These are phyloP conservation scores for Pollicipes pollicipes DNA, from an alignment of 1,140 invertebrate species.

Conservation along the genomic window DNA sequence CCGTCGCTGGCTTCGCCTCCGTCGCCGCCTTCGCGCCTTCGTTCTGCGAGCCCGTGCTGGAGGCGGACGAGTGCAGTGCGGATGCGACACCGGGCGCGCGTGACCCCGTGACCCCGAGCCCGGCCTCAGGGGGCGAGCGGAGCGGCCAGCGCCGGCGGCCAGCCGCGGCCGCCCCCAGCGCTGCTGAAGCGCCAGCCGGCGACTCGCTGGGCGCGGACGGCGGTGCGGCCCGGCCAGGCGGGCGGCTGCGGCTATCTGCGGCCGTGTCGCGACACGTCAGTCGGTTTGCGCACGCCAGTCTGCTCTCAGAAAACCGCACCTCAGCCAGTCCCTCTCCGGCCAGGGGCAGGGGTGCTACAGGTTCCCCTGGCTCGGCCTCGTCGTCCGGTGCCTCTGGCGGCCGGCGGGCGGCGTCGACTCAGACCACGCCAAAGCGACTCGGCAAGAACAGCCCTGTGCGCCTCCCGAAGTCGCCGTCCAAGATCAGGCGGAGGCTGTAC, in stretches of 20 bases:
- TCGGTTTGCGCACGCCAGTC: not conserved
- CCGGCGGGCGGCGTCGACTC: not conserved
- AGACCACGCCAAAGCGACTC: not conserved
- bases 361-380: too few species aligned
- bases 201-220: not conserved
- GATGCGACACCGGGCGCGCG: too few species aligned
- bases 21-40: not conserved
- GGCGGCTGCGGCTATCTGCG: not conserved
- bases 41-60: not conserved
- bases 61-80: not conserved
- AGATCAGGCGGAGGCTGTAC: not conserved
- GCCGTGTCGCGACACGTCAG: not conserved
- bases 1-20: not conserved
- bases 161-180: too few species aligned
- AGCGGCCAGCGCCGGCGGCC: not conserved
- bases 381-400: not conserved
- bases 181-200: too few species aligned
- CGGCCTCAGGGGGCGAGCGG: not conserved
- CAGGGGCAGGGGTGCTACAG: too few species aligned
- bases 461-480: not conserved
- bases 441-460: not conserved
- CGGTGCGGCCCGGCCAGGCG: too few species aligned
- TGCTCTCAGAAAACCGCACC: not conserved
- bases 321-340: too few species aligned
- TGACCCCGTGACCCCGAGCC: not conserved